These are phyloP conservation scores for Metalampra italica DNA, from an alignment of 2,888 invertebrate species.

Conservation along the genomic window DNA sequence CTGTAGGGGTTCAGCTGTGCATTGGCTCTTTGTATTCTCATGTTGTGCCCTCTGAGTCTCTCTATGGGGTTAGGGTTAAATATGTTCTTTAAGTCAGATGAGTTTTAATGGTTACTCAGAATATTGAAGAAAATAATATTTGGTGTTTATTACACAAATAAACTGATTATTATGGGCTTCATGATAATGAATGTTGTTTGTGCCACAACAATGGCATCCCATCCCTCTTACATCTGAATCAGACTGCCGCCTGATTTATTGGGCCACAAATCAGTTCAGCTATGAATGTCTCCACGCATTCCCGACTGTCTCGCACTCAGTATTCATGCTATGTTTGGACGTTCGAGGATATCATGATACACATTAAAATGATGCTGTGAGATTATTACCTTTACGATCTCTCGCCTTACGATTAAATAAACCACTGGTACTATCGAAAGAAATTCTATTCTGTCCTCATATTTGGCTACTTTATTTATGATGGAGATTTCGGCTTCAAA, in stretches of 20 bases:
- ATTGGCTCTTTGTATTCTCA: no score
- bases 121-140: no score
- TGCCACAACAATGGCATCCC: neutral
- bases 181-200: neutral
- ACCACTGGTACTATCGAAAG: no score
- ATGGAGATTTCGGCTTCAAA: neutral
- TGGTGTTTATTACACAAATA: no score
- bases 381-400: neutral
- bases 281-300: slow-evolving; percentile 1
- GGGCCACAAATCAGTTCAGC: slow-evolving; percentile 5
- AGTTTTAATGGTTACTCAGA: no score
- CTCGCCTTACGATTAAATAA: no score
- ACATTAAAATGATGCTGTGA: neutral
- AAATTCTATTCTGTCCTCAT: no score
- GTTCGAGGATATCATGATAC: neutral
- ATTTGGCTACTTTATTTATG: neutral
- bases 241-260: neutral
- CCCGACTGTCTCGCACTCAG: slow-evolving; percentile 5
- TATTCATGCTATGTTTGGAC: neutral
- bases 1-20: no score
- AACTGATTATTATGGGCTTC: no score
- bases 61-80: no score
- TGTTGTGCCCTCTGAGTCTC: no score
- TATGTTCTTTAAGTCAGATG: no score
- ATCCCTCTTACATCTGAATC: neutral